Evolutionary conservation across 2,888 invertebrate genomes (phyloP), one percentile per base, ranked within the genome.

Genomic region (Oligia latruncula): DNA sequence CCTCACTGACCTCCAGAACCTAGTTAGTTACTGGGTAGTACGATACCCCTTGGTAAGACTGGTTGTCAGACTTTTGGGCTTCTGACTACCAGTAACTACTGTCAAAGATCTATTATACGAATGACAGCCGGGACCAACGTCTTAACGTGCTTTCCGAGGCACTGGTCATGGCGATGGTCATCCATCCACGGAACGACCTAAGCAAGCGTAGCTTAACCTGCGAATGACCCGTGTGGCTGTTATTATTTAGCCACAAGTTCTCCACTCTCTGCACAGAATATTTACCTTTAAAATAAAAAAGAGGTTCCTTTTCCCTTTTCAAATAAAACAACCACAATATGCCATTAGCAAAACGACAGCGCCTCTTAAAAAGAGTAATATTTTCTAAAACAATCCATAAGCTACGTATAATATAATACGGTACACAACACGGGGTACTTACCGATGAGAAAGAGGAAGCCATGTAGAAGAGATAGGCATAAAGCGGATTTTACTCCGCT

Each of bases 401-500:
- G 74, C 40, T 71, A 62, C n/a, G 55, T 66, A 60, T 68, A 73
- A 75, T 80, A 80, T 77, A 77, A 74, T 66, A 73, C 67, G 68
- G 46, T 82, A 81, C 73, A 86, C 68, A 82, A 77, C 64, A 77
- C 76, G 71, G 71, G 68, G 86, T 90, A 94, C 95, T 91, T 93
- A 96, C 96, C 96, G 84, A 95, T 93, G 87, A 95, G 92, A 88
- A 96, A 95, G 86, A 96, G 93, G 93, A 94, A 96, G 85, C 96
- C 96, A 92, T 96, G 95, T 84, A 96, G 94, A 93, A 96, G 93
- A 93, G 94, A 95, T 92, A 96, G 89, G 93, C 94, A 94, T 91
- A 96, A 90, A 84, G 93, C 93, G 84, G 93, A 92, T 91, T 93
- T 95, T 81, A 92, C 93, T 81, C 93, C 92, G 90, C 90, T 91